These are phyloP conservation scores for Antedon mediterranea DNA, from an alignment of 53 echinoderm and acorn worm species.

Conservation along the genomic window DNA sequence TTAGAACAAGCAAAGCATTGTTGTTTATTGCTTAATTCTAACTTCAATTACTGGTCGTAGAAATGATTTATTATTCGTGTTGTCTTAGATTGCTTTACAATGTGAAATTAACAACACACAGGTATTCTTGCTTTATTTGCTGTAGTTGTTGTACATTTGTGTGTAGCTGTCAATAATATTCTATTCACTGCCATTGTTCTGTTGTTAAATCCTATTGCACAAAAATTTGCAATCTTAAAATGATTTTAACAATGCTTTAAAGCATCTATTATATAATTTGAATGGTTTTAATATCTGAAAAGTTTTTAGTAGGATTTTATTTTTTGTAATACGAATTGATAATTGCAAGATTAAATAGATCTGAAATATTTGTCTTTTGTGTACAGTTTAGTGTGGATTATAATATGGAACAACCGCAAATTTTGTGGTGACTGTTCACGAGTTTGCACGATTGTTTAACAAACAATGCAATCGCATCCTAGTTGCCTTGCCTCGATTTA, in stretches of 20 bases:
- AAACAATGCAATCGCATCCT: not conserved
- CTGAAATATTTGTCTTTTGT: not conserved
- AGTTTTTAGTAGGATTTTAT: too few relatives aligned
- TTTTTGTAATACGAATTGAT: too few relatives aligned
- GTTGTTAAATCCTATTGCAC: not conserved
- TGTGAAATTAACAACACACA: not conserved
- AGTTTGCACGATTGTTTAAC: not conserved
- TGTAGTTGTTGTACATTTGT: not conserved
- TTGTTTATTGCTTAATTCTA: not conserved
- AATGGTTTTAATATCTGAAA: too few relatives aligned
- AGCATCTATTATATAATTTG: too few relatives aligned
- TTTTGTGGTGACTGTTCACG: not conserved
- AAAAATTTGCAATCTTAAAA: not conserved
- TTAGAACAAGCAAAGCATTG: not conserved
- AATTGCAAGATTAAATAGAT: too few relatives aligned
- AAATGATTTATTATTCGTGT: not conserved
- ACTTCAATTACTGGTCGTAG: not conserved
- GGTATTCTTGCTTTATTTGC: not conserved
- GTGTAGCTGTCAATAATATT: not conserved
- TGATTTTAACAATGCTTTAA: too few relatives aligned
- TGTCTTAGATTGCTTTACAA: conserved; percentile 1
- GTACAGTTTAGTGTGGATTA: not conserved
- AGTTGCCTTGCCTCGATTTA: not conserved
- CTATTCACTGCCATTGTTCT: not conserved
- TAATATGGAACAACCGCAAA: not conserved